Evolutionary conservation across 2,797 vertebrate species (phyloP), one percentile per base, ranked within the genome.

Genomic region (Gephyroberyx darwinii): DNA sequence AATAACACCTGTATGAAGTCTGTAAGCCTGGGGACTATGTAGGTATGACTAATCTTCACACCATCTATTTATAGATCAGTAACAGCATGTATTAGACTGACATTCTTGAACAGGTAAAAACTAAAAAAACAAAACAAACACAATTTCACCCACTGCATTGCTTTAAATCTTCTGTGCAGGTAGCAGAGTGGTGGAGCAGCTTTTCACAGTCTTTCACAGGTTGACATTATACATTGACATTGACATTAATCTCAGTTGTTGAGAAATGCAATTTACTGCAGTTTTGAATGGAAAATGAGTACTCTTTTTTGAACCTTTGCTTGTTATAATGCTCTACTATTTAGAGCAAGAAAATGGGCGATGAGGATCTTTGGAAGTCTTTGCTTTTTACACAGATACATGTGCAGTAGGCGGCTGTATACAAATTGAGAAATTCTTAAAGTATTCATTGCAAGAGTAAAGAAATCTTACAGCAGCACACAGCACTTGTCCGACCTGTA

Each of bases 211-310:
- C 72, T 74, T 88, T 89, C 83, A 85, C 55, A 43, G 74, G 52
- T 48, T 74, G 80, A 86, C 75, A 77, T 80, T 80, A 77, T 62
- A 84, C 73, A 78, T 84, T 26, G 26, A 26, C 61, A 90, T 89
- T 89, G 84, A 86, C 65, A 78, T 85, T 84, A 77, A 69, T 69
- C 60, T 65, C 57, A 50, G 65, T 76, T 61, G 71, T 41, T 71
- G 68, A 82, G 82, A 80, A 86, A 74, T 10, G 0, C 50, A 47
- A 84, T 80, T 78, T 78, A 77, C 61, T 33, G 45, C 69, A 61
- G 54, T 65, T 84, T 69, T 68, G 63, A 82, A 67, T 69, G 43
- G 51, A 58, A 86, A 81, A 77, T 75, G 41, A 69, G 65, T 54
- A 8, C 17, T 53, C 17, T 65, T 35, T 64, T 19, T 64, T 22